phyloP scores from a whole-genome alignment of 2,888 invertebrate genomes.

The Hedychridium roseum region DNA sequence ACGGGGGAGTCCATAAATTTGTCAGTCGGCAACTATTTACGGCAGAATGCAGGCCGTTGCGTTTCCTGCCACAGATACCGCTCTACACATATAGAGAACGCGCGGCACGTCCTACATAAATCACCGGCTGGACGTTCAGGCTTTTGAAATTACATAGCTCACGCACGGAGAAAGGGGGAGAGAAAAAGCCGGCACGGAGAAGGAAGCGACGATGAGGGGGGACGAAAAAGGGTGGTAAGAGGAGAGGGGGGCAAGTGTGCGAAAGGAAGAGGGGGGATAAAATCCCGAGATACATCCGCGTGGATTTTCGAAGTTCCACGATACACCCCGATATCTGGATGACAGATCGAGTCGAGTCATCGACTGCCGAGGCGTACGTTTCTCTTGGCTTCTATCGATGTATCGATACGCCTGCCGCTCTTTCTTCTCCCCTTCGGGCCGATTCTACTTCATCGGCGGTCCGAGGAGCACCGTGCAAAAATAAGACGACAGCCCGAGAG shows the following conservation, averaged over 20 bases:
- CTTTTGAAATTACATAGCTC: slow-evolving; percentile 41
- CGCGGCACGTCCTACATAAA: slow-evolving; percentile 42
- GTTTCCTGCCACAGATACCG: too few species aligned
- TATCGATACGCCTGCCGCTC: slow-evolving; percentile 18
- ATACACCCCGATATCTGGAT: slow-evolving; percentile 21
- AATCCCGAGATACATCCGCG: too few species aligned
- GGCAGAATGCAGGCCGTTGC: too few species aligned
- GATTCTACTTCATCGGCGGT: slow-evolving; percentile 7
- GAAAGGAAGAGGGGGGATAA: too few species aligned
- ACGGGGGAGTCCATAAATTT: too few species aligned
- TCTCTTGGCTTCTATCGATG: slow-evolving; percentile 12
- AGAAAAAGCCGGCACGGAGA: too few species aligned
- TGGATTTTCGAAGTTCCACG: slow-evolving; percentile 35
- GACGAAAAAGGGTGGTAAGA: too few species aligned
- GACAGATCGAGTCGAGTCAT: slow-evolving; percentile 31
- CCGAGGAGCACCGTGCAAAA: not conserved
- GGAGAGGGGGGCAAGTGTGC: too few species aligned
- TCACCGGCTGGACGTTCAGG: slow-evolving; percentile 36
- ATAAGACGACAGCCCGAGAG: not conserved
- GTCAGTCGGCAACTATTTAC: too few species aligned
- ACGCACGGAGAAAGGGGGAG: slow-evolving; percentile 11
- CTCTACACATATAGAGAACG: too few species aligned
- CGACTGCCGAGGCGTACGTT: slow-evolving; percentile 9
- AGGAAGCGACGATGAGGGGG: too few species aligned
- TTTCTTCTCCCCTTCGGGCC: not conserved